Percentiles rank a stretch among this genome's conserved stretches.
Conservation (phyloP, 2,113 vertebrate species). For the Rhinolophus sinicus region DNA sequence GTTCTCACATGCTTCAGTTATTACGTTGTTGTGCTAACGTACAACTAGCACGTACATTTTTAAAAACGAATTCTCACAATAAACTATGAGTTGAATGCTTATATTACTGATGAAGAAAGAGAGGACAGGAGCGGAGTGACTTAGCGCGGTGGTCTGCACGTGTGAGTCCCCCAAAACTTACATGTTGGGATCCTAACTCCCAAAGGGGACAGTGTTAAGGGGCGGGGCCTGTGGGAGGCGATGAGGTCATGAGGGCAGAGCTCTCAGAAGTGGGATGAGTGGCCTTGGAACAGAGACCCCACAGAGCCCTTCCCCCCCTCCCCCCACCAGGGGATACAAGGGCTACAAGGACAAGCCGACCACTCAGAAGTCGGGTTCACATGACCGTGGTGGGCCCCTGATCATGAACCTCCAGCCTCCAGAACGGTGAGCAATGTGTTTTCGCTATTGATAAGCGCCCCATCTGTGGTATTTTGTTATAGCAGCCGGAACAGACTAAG, state of each 20-base stretch:
- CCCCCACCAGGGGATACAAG: no score
- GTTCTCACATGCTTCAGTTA: not conserved
- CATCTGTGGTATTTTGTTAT: not conserved
- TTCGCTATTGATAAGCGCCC: not conserved
- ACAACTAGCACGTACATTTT: not conserved
- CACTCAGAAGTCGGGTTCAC: no score
- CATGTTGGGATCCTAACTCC: not conserved
- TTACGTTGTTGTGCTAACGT: not conserved
- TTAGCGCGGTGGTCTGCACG: not conserved
- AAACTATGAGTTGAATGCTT: not conserved
- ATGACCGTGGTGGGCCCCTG: fast-evolving
- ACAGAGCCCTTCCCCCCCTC: no score
- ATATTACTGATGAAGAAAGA: not conserved
- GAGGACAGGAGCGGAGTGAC: not conserved
- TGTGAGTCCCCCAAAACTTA: no score
- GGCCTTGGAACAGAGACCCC: not conserved
- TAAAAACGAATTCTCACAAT: not conserved
- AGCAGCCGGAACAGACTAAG: no score
- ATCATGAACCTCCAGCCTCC: not conserved
- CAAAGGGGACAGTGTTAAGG: not conserved
- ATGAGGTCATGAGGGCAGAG: not conserved
- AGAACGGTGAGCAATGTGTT: not conserved
- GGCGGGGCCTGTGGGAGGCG: not conserved
- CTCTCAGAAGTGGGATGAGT: not conserved
- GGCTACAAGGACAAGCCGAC: not conserved